Evolutionary conservation across 30 jellyfish, hydroid and myxozoan species (phyloP).

Genomic region (Turritopsis rubra): DNA sequence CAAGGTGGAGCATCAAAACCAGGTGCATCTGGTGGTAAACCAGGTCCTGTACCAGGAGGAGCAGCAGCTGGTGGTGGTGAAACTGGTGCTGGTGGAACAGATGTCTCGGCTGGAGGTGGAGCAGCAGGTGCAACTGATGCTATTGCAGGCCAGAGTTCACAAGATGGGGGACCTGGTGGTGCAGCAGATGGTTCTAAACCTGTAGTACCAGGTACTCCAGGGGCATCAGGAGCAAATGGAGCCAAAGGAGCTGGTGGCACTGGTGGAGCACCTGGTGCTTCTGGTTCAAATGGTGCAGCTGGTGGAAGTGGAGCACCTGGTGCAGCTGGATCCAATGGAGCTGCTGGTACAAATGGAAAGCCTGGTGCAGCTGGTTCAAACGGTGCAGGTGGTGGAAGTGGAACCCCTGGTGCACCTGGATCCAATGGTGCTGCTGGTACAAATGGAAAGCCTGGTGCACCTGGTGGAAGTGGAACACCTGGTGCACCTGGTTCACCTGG

Average conservation of each 20-base stretch:
- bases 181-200: slow-evolving; percentile 20
- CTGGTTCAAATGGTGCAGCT: slow-evolving; percentile 22
- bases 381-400: slow-evolving; percentile 17
- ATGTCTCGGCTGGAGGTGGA: slow-evolving; percentile 26
- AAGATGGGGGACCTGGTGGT: slow-evolving; percentile 28
- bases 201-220: slow-evolving; percentile 32
- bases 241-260: slow-evolving; percentile 16
- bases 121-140: slow-evolving; percentile 26
- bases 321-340: slow-evolving; percentile 24
- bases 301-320: slow-evolving; percentile 26
- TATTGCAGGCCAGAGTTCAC: background rate
- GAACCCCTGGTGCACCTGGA: background rate
- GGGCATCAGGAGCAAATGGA: slow-evolving; percentile 14
- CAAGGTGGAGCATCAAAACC: slow-evolving; percentile 46
- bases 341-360: slow-evolving; percentile 24
- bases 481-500: background rate
- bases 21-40: slow-evolving; percentile 2
- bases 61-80: slow-evolving; percentile 25
- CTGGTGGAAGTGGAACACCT: background rate
- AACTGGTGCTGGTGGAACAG: slow-evolving; percentile 27
- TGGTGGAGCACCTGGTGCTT: slow-evolving; percentile 8
- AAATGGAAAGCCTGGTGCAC: background rate
- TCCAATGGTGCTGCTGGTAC: background rate
- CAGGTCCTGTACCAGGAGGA: slow-evolving; percentile 26
- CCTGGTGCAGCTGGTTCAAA: slow-evolving; percentile 4